Conservation (phyloP, 2,888 invertebrate species). For the Unio pictorum region DNA sequence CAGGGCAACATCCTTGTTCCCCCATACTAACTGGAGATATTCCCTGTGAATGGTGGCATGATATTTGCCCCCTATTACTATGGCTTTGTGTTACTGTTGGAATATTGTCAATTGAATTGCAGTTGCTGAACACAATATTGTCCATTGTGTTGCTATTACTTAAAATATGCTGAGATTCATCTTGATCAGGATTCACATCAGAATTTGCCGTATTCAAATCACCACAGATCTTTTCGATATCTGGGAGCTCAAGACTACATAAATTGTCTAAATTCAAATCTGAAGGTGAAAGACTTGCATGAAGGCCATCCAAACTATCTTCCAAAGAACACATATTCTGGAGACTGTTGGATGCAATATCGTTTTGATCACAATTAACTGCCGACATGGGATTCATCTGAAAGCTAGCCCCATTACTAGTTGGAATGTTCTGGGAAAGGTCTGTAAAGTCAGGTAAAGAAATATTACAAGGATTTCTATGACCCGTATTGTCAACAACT, state of each 20-base stretch:
- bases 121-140: too few relatives aligned
- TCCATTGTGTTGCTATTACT: too few relatives aligned
- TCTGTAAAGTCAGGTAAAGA: too few relatives aligned
- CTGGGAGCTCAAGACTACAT: constrained; percentile 58
- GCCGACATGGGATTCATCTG: too few relatives aligned
- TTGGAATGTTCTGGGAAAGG: too few relatives aligned
- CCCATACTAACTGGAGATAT: constrained; percentile 2
- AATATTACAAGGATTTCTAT: too few relatives aligned
- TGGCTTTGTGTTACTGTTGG: constrained; percentile 1
- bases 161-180: not conserved
- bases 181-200: constrained; percentile 1
- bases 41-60: constrained; percentile 3
- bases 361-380: too few relatives aligned
- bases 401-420: too few relatives aligned
- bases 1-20: constrained; percentile 2
- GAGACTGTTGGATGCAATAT: too few relatives aligned
- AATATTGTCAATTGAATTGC: too few relatives aligned
- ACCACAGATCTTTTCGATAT: constrained; percentile 54
- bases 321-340: constrained; percentile 16
- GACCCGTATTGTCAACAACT: too few relatives aligned
- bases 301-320: constrained; percentile 32
- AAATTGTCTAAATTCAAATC: constrained; percentile 65
- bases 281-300: constrained; percentile 33
- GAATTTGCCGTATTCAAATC: constrained; percentile 26
- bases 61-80: constrained; percentile 4